These are phyloP conservation scores for Montipora foliosa DNA, from an alignment of 64 coral and sea anemone species.

Conservation along the genomic window DNA sequence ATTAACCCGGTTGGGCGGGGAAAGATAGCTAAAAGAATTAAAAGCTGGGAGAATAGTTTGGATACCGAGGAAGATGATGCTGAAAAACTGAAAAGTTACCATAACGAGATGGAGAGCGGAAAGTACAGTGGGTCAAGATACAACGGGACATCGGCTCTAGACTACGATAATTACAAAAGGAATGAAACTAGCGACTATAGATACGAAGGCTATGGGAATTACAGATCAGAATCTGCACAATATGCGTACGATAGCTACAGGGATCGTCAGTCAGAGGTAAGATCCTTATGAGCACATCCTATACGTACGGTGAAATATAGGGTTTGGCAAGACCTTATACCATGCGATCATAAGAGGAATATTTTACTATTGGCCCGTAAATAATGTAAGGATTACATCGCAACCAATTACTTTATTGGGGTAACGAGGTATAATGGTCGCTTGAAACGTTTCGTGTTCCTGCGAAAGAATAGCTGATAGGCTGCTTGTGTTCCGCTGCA, in stretches of 20 bases:
- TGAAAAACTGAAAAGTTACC: background rate
- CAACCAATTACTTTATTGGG: background rate
- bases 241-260: background rate
- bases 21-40: constrained; percentile 6
- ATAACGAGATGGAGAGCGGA: background rate
- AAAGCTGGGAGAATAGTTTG: constrained; percentile 55
- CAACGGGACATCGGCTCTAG: background rate
- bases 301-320: too few relatives aligned
- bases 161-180: background rate
- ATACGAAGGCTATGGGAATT: background rate
- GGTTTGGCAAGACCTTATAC: background rate
- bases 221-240: background rate
- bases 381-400: background rate
- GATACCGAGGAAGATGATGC: background rate
- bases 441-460: too few relatives aligned
- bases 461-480: too few relatives aligned
- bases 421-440: too few relatives aligned
- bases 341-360: background rate
- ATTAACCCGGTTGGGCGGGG: constrained; percentile 16
- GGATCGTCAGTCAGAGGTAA: background rate
- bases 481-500: too few relatives aligned
- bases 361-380: background rate
- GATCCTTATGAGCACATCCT: background rate
- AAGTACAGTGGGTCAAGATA: background rate
- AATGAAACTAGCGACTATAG: background rate